These are phyloP conservation scores for Melieria omissa DNA, from an alignment of 2,888 invertebrate genomes.

Conservation along the genomic window DNA sequence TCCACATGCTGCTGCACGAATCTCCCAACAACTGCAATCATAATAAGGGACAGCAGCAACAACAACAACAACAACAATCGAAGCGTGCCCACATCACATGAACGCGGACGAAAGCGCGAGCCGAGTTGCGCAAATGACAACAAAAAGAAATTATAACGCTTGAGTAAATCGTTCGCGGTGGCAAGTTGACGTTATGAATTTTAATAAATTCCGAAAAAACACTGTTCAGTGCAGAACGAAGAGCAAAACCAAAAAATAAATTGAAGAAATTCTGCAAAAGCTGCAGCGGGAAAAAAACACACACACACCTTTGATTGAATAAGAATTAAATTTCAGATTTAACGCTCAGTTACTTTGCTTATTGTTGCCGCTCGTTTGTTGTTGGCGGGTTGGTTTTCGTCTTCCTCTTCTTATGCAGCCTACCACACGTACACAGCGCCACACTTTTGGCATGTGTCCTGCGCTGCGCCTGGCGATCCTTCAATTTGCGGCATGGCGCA, in stretches of 20 bases:
- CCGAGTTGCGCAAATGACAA: too few species aligned
- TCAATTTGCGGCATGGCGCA: background rate
- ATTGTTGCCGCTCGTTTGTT: background rate
- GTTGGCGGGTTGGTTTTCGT: background rate
- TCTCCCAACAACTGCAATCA: background rate
- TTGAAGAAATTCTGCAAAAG: background rate
- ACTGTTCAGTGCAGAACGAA: background rate
- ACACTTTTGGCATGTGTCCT: background rate
- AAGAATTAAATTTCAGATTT: background rate
- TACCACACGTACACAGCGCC: background rate
- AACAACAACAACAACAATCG: background rate
- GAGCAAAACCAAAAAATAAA: background rate
- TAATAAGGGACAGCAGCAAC: background rate
- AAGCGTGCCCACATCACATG: too few species aligned
- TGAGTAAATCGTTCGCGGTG: constrained; percentile 1
- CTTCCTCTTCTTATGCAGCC: background rate
- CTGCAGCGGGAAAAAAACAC: too few species aligned
- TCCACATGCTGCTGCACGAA: background rate
- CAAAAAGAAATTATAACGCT: background rate
- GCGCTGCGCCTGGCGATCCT: background rate
- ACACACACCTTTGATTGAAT: background rate
- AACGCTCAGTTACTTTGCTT: background rate
- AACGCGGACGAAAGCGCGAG: too few species aligned
- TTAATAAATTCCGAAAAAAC: background rate
- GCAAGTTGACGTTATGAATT: constrained; percentile 5